phyloP scores from a whole-genome alignment of 1,140 invertebrate genomes.

The Rhizoglyphus robini region DNA sequence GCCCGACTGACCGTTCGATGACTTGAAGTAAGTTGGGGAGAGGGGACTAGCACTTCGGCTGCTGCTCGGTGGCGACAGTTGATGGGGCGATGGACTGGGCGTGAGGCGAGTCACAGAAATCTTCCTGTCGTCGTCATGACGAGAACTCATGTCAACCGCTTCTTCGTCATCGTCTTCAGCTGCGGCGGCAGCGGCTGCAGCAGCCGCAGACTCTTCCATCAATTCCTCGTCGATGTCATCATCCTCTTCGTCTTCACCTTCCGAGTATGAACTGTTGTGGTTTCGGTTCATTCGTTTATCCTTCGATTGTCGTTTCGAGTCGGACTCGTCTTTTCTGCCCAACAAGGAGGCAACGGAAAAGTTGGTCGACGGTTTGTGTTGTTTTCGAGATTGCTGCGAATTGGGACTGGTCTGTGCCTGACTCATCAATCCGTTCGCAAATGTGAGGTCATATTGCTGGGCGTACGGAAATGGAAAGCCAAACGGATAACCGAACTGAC shows the following conservation, averaged over 20 bases:
- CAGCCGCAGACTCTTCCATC: constrained; percentile 1
- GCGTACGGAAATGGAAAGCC: constrained; percentile 1
- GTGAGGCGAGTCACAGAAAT: constrained; percentile 9
- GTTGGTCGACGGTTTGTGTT: constrained; percentile 7
- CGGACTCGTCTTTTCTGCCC: neutral
- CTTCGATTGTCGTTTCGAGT: neutral
- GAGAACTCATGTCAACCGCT: constrained; percentile 8
- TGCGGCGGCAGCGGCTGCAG: neutral
- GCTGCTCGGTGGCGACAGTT: neutral
- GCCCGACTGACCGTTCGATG: neutral
- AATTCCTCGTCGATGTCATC: constrained; percentile 13
- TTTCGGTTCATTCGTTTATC: neutral
- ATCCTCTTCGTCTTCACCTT: constrained; percentile 13
- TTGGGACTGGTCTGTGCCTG: neutral
- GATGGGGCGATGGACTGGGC: neutral
- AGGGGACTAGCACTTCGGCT: constrained; percentile 10
- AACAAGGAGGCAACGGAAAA: constrained; percentile 10
- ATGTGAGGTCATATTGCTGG: neutral
- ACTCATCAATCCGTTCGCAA: neutral
- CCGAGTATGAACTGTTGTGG: constrained; percentile 1
- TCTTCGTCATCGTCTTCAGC: constrained; percentile 7
- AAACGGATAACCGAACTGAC: neutral
- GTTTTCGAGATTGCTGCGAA: neutral
- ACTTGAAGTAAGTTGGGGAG: neutral
- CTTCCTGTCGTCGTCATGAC: neutral